Evolutionary conservation across 2,797 vertebrate species (phyloP).

Genomic region (Mus spretus): DNA sequence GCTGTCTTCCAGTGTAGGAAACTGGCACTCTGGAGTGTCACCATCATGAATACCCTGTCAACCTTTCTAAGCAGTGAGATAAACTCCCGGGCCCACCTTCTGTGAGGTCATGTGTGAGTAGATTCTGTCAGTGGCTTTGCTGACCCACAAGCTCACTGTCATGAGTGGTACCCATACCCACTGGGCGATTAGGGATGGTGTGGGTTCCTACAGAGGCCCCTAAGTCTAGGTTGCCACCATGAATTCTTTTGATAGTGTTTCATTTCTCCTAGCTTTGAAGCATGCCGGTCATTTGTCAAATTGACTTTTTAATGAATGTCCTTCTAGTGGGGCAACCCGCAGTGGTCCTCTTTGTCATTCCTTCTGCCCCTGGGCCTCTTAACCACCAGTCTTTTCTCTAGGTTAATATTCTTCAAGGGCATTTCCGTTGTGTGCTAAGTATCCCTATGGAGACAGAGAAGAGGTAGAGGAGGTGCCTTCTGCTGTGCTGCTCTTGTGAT

Average conservation of each 20-base stretch:
- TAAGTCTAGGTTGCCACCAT: not conserved
- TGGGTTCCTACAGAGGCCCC: not conserved
- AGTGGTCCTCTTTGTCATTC: not conserved
- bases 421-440: not conserved
- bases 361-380: accelerated
- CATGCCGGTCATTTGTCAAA: not conserved
- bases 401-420: not conserved
- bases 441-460: not conserved
- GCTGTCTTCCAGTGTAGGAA: not conserved
- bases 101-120: accelerated
- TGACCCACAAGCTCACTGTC: accelerated
- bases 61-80: not conserved
- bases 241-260: not conserved
- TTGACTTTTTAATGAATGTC: not conserved
- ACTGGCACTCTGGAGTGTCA: not conserved
- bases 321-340: not conserved
- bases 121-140: not conserved
- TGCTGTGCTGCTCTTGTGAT: not conserved
- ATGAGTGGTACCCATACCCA: accelerated
- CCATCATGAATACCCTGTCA: accelerated
- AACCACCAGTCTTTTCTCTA: not conserved
- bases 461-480: not conserved
- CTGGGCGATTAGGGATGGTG: not conserved
- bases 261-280: not conserved
- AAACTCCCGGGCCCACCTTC: not conserved